phyloP scores from a whole-genome alignment of 2,113 vertebrate genomes.

The Charina bottae region DNA sequence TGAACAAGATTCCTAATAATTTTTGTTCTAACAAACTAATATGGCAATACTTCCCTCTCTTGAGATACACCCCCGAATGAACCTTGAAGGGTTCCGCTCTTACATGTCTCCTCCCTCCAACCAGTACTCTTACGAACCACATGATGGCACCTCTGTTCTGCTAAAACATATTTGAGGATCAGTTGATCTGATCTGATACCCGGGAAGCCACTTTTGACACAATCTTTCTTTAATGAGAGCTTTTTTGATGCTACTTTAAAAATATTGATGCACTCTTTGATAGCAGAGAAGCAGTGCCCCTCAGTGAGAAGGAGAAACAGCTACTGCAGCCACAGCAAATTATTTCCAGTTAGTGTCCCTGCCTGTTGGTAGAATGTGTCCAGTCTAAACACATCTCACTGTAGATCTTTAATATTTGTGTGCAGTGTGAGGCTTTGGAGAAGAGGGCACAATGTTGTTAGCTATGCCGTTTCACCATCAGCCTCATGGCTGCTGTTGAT shows the following conservation, averaged over 20 bases:
- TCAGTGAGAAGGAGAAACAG: neutral
- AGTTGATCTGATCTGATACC: neutral
- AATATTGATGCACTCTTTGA: neutral
- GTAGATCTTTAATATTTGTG: neutral
- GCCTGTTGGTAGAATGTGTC: neutral
- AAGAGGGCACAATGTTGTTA: neutral
- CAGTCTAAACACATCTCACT: neutral
- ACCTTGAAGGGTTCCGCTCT: neutral
- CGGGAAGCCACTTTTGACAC: neutral
- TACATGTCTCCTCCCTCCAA: neutral
- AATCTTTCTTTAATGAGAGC: slow-evolving; percentile 1
- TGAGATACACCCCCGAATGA: neutral
- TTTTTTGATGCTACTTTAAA: neutral
- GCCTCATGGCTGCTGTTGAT: neutral
- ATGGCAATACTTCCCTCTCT: neutral
- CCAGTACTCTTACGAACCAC: slow-evolving; percentile 7
- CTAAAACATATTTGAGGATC: neutral
- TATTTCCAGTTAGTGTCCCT: neutral
- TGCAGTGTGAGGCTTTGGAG: neutral
- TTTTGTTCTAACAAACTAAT: neutral
- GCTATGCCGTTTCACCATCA: neutral
- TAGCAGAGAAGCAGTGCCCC: neutral
- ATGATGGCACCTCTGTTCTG: neutral
- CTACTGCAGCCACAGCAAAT: neutral
- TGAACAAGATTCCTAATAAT: neutral